These are phyloP conservation scores for Pyrocoelia pectoralis DNA, from an alignment of 2,888 invertebrate genomes.

Conservation along the genomic window DNA sequence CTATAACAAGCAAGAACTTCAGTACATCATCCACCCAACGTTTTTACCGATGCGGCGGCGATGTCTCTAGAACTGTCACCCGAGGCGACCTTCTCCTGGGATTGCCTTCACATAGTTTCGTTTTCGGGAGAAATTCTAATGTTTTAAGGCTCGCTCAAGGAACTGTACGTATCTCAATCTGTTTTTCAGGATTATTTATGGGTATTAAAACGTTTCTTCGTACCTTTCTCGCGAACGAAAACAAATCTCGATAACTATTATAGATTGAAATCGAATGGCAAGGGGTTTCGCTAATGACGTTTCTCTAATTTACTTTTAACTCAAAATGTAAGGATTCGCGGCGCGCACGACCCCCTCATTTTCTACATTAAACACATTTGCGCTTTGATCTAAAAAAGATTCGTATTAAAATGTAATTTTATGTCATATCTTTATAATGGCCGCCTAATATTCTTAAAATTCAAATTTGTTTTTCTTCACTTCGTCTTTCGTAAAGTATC, in stretches of 20 bases:
- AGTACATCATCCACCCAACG: constrained; percentile 41
- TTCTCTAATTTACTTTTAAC: neutral
- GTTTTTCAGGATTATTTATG: constrained; percentile 5
- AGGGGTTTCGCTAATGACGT: neutral
- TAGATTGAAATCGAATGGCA: constrained; percentile 13
- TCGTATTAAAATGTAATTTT: neutral
- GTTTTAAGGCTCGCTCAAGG: neutral
- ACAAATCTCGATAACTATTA: neutral
- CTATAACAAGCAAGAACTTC: constrained; percentile 48
- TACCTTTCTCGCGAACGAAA: neutral
- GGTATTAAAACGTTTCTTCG: neutral
- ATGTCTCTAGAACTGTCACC: constrained; percentile 41
- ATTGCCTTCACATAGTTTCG: constrained; percentile 19
- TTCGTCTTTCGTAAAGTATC: too few species aligned
- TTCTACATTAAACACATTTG: constrained; percentile 8
- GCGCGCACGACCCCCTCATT: neutral
- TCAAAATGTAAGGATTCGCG: neutral
- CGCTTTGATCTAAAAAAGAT: constrained; percentile 8
- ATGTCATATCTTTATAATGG: constrained; percentile 3
- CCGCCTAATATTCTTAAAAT: neutral
- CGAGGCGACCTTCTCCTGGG: constrained; percentile 36
- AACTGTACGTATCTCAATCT: neutral
- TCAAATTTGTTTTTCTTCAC: neutral
- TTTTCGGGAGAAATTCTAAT: constrained; percentile 20
- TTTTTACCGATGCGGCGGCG: constrained; percentile 37